Percentiles rank a stretch among this genome's conserved stretches.
phyloP scores from a whole-genome alignment of 2,113 vertebrate species.

The Bagarius yarrelli region DNA sequence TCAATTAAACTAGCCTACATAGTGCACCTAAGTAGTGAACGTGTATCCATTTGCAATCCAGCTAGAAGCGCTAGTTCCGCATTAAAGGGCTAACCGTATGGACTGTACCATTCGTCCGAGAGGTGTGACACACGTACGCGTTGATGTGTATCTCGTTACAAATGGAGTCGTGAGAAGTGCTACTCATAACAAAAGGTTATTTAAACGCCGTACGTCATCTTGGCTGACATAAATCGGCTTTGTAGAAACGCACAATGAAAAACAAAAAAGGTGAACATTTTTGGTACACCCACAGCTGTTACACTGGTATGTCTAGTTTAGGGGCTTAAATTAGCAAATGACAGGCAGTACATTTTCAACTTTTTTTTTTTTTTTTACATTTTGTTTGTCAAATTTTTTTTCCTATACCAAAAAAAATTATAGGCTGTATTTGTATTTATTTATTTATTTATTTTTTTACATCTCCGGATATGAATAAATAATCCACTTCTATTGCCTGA shows the following conservation, averaged over 20 bases:
- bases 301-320: not conserved
- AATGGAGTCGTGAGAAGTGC: not conserved
- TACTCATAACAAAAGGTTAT: not conserved
- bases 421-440: too few species aligned
- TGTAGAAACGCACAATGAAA: not conserved
- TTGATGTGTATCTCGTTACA: not conserved
- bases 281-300: not conserved
- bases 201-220: too few species aligned
- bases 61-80: conserved; percentile 62
- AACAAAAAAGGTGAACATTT: not conserved
- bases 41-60: not conserved
- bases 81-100: conserved; percentile 51
- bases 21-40: not conserved
- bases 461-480: too few species aligned
- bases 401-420: too few species aligned
- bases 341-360: too few species aligned
- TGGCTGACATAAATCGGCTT: not conserved
- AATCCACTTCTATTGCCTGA: too few species aligned
- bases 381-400: too few species aligned
- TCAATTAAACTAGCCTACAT: not conserved
- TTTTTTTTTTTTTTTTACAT: too few species aligned
- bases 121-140: not conserved
- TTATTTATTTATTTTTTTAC: too few species aligned
- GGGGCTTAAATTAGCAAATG: too few species aligned
- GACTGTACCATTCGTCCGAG: conserved; percentile 44